Base-by-base conservation (phyloP, 2,797 vertebrate species). In the Mormyrops boulengeri region DNA sequence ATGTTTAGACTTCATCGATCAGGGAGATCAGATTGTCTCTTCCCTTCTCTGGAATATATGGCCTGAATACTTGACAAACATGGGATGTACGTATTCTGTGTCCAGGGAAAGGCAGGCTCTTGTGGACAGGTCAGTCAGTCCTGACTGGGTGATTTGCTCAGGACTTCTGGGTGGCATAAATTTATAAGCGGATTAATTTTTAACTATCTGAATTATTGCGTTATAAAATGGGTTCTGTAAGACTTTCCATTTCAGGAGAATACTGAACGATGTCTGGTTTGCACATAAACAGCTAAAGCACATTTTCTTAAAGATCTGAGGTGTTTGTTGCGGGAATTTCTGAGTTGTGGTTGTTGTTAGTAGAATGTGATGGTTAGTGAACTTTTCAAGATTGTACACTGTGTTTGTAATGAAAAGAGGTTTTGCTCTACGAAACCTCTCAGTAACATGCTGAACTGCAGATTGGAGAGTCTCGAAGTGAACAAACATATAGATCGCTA, bases 21-120 rank as follows among this genome's bases (percentile, higher is more conserved):
- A 12, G 52, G 34, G 52, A 57, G 52, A 87, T 50, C 85, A 19
- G 53, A 53, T 87, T 41, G 38, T 41, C 52, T 87, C 50, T 87
- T 87, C 14, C 52, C 26, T 17, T 55, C 14, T 14, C 7, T 87
- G 14, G 80, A 44, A 41, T 84, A 14, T 52, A 49, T 66, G 85
- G 55, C 47, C 22, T 60, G 22, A 22, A 8, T 5, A 3, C 85
- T 89, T 88, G n/a, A 50, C 19, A 69, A 80, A 82, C 80, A 91
- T 97, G 96, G 96, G 96, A 89, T 97, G 96, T 6, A 47, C 89
- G 0, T 95, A 93, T 93, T 96, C 96, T 0, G 92, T 92, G 88
- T 94, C 92, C 0, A 91, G 0, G 87, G 96, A 96, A 17, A 95
- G 96, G 57, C 86, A 80, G 89, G 90, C 44, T 19, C 17, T 91